These are phyloP conservation scores for Spinus pinus DNA, from an alignment of 2,797 vertebrate genomes.

Conservation along the genomic window DNA sequence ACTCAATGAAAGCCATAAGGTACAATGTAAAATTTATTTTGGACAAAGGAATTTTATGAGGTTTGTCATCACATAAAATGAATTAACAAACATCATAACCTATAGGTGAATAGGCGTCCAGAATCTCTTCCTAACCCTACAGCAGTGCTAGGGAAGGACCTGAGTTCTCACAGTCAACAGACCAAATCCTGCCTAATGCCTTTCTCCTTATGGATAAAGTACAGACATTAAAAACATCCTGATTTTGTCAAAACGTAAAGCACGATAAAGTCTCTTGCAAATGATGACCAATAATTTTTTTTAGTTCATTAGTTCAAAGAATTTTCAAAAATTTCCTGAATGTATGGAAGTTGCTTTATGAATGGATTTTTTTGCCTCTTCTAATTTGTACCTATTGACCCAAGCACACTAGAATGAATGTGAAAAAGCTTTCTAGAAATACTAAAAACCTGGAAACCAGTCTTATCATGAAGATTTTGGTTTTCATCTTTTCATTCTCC, in stretches of 20 bases:
- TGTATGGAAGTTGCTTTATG: not conserved
- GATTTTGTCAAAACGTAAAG: not conserved
- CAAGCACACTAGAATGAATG: not conserved
- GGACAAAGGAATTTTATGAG: not conserved
- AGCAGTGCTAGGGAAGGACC: not conserved
- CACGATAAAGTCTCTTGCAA: not conserved
- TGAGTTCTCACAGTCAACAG: not conserved
- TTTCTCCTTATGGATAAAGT: not conserved
- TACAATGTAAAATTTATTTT: not conserved
- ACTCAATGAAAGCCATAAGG: not conserved
- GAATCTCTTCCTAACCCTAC: not conserved
- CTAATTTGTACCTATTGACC: not conserved
- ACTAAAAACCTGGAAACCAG: not conserved
- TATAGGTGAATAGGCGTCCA: not conserved
- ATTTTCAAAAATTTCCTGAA: not conserved
- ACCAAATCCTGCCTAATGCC: not conserved
- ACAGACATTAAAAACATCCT: not conserved
- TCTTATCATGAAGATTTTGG: not conserved
- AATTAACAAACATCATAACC: not conserved
- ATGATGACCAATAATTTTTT: not conserved
- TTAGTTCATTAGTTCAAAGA: not conserved
- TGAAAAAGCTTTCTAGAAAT: not conserved
- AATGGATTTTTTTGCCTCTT: not conserved
- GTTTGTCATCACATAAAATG: not conserved
- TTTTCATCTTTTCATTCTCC: not conserved